Base-by-base conservation (phyloP, 2,888 invertebrate genomes). In the Phlogophora meticulosa region DNA sequence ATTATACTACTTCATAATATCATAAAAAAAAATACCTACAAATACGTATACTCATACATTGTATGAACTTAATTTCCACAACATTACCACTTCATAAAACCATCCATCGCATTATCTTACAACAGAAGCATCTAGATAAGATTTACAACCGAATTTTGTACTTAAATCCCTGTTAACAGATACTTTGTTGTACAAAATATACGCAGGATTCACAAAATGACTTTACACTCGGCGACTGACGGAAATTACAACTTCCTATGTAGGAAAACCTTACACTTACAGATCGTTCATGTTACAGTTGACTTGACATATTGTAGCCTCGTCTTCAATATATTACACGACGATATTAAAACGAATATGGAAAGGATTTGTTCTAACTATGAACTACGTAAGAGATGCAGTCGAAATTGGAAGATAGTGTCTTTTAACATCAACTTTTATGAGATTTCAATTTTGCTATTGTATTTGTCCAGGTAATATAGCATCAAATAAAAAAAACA, bases 331-430 rank as follows among this genome's bases (percentile, higher is more conserved):
- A 59, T 53, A 45, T 72, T 46, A 81, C 65, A 72, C 11, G 66
- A 7, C 40, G 68, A 72, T 80, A 80, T 80, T 80, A 80, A 77
- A 80, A 67, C 61, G 45, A 20, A 67, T 49, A 48, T n/a, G 4
- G 15, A 7, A 67, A 61, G 7, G n/a, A 46, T 32, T 46, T 15
- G 9, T 15, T 11, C 24, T 22, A 38, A 11, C n/a, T 13, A 38
- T 13, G 13, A 9, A 48, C 7, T 24, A 24, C 11, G 20, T 11
- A 20, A 20, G 7, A 38, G 13, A 4, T 17, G 11, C 32, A 9
- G 20, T 28, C 5, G 9, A 36, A 20, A n/a, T 5, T 13, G 9
- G 5, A 11, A 28, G 34, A 11, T 36, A 10, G n/a, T n/a, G n/a
- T n/a, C n/a, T n/a, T n/a, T n/a, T n/a, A n/a, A n/a, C n/a, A n/a